These are phyloP conservation scores for Tanaodytes sp. DNA, from an alignment of 2,888 invertebrate species.

Conservation along the genomic window DNA sequence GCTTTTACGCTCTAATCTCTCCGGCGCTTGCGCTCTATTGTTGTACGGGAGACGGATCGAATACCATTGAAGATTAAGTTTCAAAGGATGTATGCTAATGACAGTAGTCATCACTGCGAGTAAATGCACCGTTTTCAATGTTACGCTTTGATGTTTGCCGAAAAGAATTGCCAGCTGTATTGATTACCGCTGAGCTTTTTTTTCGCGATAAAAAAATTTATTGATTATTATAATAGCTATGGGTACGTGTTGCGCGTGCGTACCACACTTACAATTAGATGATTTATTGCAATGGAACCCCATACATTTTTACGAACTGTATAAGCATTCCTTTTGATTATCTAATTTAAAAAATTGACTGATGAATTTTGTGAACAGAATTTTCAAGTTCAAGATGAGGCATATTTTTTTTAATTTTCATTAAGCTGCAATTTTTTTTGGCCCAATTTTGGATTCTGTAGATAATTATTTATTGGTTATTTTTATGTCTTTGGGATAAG, in stretches of 20 bases:
- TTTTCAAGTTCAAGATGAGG: no score
- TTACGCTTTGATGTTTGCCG: no score
- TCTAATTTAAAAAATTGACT: no score
- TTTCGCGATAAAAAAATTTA: constrained; percentile 34
- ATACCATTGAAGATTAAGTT: constrained; percentile 44
- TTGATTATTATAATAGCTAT: constrained; percentile 41
- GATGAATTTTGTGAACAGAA: no score
- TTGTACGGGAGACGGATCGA: constrained; percentile 49
- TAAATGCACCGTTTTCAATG: constrained; percentile 11
- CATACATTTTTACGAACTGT: no score
- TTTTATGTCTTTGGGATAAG: no score
- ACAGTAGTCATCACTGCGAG: constrained; percentile 17
- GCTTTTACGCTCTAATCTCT: constrained; percentile 45
- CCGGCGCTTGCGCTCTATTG: constrained; percentile 51
- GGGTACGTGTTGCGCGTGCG: constrained; percentile 41
- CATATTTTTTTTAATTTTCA: no score
- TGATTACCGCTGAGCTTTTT: constrained; percentile 14
- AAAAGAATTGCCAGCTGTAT: no score
- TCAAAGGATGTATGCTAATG: constrained; percentile 46
- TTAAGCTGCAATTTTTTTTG: no score
- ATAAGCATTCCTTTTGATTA: no score
- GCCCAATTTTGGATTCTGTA: no score
- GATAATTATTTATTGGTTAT: no score
- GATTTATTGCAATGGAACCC: constrained; percentile 25
- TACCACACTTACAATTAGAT: constrained; percentile 11